phyloP scores from a whole-genome alignment of 2,888 invertebrate genomes.

The Hyles lineata region DNA sequence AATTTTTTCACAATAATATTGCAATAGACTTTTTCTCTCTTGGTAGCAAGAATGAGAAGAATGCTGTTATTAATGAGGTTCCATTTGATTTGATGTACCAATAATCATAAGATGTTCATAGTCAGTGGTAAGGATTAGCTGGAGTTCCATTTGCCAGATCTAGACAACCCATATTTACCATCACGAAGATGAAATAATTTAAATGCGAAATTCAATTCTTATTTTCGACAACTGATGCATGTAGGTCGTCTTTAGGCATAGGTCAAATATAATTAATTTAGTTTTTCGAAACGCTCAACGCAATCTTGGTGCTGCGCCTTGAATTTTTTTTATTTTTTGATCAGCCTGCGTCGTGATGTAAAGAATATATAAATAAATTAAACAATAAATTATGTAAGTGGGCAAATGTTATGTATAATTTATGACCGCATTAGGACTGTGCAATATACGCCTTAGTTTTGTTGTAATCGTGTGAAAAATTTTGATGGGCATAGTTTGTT shows the following conservation, averaged over 20 bases:
- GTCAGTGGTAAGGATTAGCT: too few species aligned
- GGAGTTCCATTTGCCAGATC: too few species aligned
- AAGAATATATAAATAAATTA: constrained; percentile 23
- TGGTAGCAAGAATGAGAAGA: too few species aligned
- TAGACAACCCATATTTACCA: too few species aligned
- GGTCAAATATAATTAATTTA: neutral
- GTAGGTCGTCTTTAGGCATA: neutral
- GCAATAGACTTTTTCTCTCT: too few species aligned
- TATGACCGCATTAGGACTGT: constrained; percentile 33
- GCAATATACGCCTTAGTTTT: neutral
- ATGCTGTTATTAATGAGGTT: too few species aligned
- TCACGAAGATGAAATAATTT: too few species aligned
- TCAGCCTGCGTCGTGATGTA: neutral
- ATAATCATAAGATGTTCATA: too few species aligned
- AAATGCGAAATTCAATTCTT: too few species aligned
- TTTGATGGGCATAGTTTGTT: neutral
- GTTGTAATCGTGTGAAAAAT: neutral
- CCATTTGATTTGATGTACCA: too few species aligned
- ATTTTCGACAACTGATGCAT: neutral
- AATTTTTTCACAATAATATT: too few species aligned
- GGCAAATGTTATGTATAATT: constrained; percentile 1
- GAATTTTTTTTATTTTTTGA: constrained; percentile 13
- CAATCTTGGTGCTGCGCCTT: constrained; percentile 1
- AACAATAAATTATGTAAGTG: constrained; percentile 12
- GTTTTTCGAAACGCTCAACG: constrained; percentile 1